Evolutionary conservation across 1,140 invertebrate species (phyloP), one percentile per base, ranked within the genome.

Genomic region (Brachionus manjavacas): DNA sequence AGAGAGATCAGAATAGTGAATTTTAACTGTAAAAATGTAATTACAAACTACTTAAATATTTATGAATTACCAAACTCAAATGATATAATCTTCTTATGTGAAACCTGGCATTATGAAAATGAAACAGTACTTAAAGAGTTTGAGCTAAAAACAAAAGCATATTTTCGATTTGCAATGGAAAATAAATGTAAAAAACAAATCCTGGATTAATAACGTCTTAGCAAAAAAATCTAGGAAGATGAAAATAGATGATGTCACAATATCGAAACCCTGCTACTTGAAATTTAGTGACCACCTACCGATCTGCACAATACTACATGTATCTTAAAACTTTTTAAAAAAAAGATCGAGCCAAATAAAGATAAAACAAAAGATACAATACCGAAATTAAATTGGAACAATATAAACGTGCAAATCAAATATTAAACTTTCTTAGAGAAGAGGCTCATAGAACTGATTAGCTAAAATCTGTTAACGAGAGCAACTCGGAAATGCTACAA

Each of bases 11-110:
- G 49, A 55, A 55, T 55, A n/a, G 16, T 55, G n/a, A n/a, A 76
- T 28, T 76, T 20, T 76, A 76, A 76, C 72, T 46, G 72, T 76
- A 76, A 76, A 46, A 76, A 76, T 46, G 43, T 76, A 41, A 76
- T 46, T 43, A 46, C 16, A 6, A 76, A 76, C 20, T 76, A 76
- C 28, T 7, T 76, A 6, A 49, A 76, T 46, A 35, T 76, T 23
- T 46, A 23, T 23, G 41, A 76, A 23, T 43, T 76, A 25, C 3
- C 49, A 0, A 76, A 25, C 16, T 23, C n/a, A 8, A 43, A 46
- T 46, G 41, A 76, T 25, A 76, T 76, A 23, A 43, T 76, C 4
- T 76, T 76, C 9, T 76, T 76, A 49, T 76, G 39, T n/a, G 72
- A 76, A 46, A 76, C 41, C 20, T 72, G 68, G 68, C 68, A 41